phyloP scores from a whole-genome alignment of 2,113 vertebrate genomes.

The Corydoras sp. region DNA sequence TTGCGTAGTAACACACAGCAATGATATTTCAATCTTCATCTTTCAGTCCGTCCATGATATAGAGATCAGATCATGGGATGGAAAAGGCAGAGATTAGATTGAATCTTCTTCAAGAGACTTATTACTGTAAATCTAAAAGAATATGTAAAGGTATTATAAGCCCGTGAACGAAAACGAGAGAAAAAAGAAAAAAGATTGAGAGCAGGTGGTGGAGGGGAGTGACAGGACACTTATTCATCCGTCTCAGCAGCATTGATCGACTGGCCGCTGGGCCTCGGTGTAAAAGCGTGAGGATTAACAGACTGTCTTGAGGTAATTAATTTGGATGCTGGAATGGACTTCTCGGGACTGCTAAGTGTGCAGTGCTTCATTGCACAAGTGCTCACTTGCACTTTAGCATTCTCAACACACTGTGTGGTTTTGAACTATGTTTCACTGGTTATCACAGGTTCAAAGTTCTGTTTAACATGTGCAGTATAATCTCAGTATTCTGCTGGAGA shows the following conservation, averaged over 20 bases:
- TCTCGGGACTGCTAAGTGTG: constrained; percentile 45
- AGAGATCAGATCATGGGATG: background rate
- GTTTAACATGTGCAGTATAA: constrained; percentile 4
- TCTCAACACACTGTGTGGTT: background rate
- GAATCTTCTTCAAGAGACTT: background rate
- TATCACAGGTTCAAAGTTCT: background rate
- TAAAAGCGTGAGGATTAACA: constrained; percentile 50
- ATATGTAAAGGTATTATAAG: constrained; percentile 8
- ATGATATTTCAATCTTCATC: too few relatives aligned
- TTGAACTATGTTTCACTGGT: background rate
- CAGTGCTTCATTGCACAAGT: constrained; percentile 33
- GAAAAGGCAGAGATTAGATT: constrained; percentile 10
- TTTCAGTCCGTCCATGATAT: background rate
- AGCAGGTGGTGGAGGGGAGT: constrained; percentile 6
- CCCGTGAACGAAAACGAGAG: constrained; percentile 6
- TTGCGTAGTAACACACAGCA: too few relatives aligned
- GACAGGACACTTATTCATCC: constrained; percentile 51
- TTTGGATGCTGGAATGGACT: constrained; percentile 46
- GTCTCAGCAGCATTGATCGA: constrained; percentile 45
- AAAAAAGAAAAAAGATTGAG: constrained; percentile 15
- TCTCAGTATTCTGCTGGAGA: too few relatives aligned
- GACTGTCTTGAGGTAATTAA: constrained; percentile 48
- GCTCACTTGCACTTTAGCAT: constrained; percentile 7
- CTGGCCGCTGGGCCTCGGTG: constrained; percentile 40
- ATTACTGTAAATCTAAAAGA: background rate